Percentiles rank a stretch among this genome's conserved stretches.
phyloP scores from a whole-genome alignment of 2,113 vertebrate species.

The Procavia capensis region DNA sequence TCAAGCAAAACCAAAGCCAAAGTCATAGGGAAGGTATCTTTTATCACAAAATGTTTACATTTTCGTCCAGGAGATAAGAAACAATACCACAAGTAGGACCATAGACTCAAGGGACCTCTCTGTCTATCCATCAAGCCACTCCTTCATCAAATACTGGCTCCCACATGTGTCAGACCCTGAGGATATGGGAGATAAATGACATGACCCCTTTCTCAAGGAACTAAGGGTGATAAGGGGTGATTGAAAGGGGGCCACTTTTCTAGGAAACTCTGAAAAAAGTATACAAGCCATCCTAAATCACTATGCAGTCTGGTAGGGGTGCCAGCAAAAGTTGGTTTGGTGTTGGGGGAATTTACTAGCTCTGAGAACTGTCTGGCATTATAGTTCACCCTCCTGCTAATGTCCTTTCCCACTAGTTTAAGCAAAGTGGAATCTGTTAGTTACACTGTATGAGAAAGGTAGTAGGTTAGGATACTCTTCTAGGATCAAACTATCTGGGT shows the following conservation, averaged over 20 bases:
- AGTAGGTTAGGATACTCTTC: background rate
- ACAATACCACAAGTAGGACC: background rate
- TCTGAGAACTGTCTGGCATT: background rate
- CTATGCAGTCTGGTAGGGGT: background rate
- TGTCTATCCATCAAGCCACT: background rate
- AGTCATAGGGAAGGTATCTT: background rate
- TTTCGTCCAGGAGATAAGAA: slow-evolving; percentile 46
- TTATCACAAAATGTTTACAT: background rate
- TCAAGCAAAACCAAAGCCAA: slow-evolving; percentile 5
- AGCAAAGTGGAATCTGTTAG: background rate
- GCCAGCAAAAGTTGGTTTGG: background rate
- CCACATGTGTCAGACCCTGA: background rate
- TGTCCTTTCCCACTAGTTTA: background rate
- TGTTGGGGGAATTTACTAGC: background rate
- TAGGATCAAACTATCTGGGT: background rate
- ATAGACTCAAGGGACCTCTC: background rate
- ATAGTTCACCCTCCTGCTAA: background rate
- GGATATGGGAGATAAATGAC: background rate
- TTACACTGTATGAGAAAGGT: background rate
- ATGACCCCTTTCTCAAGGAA: background rate
- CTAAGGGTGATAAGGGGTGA: background rate
- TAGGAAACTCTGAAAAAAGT: background rate
- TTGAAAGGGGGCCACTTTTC: too few relatives aligned
- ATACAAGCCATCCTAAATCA: background rate
- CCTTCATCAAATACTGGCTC: background rate